Evolutionary conservation across 2,797 vertebrate species (phyloP), one percentile per base, ranked within the genome.

Genomic region (Poecilia wingei): DNA sequence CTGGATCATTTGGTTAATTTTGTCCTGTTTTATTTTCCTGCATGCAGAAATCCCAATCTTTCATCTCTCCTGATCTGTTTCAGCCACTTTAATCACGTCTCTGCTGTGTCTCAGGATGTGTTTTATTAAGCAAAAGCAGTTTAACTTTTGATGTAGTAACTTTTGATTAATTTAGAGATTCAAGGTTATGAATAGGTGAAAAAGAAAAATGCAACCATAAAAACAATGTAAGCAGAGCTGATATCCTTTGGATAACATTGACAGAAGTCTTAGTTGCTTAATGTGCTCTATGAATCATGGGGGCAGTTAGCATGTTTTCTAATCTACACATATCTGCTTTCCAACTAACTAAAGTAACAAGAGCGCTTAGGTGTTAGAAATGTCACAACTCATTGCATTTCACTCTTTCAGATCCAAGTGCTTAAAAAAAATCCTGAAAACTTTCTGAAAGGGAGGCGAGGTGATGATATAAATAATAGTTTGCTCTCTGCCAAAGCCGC

Each of bases 11-110:
- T 79, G 20, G 36, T 79, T 79, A 9, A 18, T 6, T 59, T 72
- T 73, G 28, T 74, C n/a, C 6, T 28, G 45, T 79, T 83, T 78
- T 80, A 84, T 87, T 86, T 85, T 82, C 79, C 76, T 80, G 82
- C 72, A 51, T 85, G 59, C n/a, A 45, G 20, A 43, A 41, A 82
- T 74, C 22, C 64, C 69, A 71, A 64, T 39, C 59, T 72, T 49
- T 81, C 25, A 74, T 64, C 3, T 53, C 68, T 49, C 4, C 69
- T 33, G n/a, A 6, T 20, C 31, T 20, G 22, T 64, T 66, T 59
- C 3, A 49, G 69, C 16, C 25, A 6, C 36, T 74, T 76, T 46
- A 72, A 75, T 25, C 14, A 12, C 12, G 2, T 16, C 2, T 49
- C 45, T 70, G 12, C 6, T 68, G 7, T 41, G 28, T 64, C 10